phyloP scores from a whole-genome alignment of 2,888 invertebrate genomes.

The Leptinotarsa juncta region DNA sequence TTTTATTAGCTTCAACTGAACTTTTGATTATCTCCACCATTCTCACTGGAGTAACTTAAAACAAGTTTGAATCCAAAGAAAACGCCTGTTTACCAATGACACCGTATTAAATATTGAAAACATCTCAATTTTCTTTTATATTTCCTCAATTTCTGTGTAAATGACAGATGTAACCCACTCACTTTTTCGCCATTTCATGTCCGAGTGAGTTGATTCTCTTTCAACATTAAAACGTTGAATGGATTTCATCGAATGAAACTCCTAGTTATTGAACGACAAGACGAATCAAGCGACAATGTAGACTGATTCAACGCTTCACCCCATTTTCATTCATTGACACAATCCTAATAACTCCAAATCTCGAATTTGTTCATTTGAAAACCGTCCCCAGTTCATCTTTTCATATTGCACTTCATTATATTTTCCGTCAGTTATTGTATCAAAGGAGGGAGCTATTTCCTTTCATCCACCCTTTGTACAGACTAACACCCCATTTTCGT shows the following conservation, averaged over 20 bases:
- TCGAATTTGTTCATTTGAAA: slow-evolving; percentile 7
- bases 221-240: background rate
- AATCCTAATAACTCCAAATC: background rate
- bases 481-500: slow-evolving; percentile 38
- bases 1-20: background rate
- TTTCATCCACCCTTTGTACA: slow-evolving; percentile 35
- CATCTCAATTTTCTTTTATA: background rate
- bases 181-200: background rate
- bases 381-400: slow-evolving; percentile 20
- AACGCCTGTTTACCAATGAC: too few species aligned
- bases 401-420: slow-evolving; percentile 14
- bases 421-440: slow-evolving; percentile 37
- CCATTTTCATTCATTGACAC: background rate
- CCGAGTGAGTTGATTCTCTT: background rate
- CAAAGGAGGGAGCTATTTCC: slow-evolving; percentile 34
- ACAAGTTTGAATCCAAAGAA: too few species aligned
- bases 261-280: background rate
- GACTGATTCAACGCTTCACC: background rate
- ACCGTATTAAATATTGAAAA: too few species aligned
- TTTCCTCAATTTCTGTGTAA: background rate
- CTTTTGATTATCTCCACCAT: background rate
- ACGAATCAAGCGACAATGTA: background rate
- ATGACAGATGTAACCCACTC: background rate
- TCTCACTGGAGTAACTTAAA: background rate
- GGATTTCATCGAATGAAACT: background rate